A percentile compares a stretch with the other conserved stretches of the same genome.
Conservation (phyloP, 2,797 vertebrate species). For the Pseudochaenichthys georgianus region DNA sequence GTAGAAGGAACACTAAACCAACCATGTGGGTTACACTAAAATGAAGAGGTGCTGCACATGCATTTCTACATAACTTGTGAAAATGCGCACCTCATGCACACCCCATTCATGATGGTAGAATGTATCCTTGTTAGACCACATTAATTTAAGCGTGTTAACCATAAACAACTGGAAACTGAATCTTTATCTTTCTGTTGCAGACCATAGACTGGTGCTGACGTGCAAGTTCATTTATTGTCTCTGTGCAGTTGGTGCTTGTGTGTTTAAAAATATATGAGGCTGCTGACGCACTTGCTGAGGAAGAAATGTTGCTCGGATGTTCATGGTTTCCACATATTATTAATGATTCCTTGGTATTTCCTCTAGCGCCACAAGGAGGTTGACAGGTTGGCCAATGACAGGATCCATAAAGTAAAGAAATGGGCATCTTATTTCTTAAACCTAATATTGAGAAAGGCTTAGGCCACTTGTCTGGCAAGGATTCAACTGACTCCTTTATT, state of each 20-base stretch:
- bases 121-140: conserved; percentile 22
- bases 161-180: conserved; percentile 9
- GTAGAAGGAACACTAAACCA: conserved; percentile 20
- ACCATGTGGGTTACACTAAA: conserved; percentile 11
- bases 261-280: conserved; percentile 2
- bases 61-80: conserved; percentile 12
- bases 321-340: conserved; percentile 10
- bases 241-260: not conserved
- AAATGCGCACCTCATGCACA: conserved; percentile 21
- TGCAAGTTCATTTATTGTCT: not conserved
- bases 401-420: conserved; percentile 3
- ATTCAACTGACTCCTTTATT: not conserved
- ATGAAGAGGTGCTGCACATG: conserved; percentile 21
- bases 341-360: not conserved
- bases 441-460: conserved; percentile 5
- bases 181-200: conserved; percentile 12
- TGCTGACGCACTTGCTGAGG: not conserved
- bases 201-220: not conserved
- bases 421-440: conserved; percentile 7
- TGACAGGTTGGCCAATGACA: not conserved
- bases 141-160: conserved; percentile 9
- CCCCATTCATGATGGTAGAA: not conserved
- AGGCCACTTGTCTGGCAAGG: not conserved
- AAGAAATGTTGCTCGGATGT: not conserved
- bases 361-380: not conserved